Evolutionary conservation across 2,797 vertebrate species (phyloP).

Genomic region (Dendrocincla fuliginosa): DNA sequence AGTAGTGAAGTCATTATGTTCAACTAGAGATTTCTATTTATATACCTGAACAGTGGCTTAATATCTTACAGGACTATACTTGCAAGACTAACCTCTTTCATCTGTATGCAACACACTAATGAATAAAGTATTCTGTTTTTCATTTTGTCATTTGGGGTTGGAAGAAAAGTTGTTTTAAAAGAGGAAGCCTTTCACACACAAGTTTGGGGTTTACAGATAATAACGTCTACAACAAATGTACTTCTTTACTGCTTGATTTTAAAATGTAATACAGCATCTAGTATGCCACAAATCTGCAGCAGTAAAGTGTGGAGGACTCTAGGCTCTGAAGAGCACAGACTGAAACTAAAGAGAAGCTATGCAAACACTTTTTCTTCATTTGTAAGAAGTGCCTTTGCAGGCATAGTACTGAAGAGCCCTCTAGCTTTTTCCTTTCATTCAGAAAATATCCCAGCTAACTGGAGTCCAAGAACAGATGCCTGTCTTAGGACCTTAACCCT

Average conservation of each 20-base stretch:
- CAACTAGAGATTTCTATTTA: background rate
- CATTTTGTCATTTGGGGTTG: background rate
- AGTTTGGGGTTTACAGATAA: background rate
- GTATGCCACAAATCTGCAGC: background rate
- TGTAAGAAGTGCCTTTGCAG: background rate
- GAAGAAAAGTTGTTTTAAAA: slow-evolving; percentile 3
- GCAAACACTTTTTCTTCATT: background rate
- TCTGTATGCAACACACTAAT: background rate
- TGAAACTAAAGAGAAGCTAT: background rate
- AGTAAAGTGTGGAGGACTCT: background rate
- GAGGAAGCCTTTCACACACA: background rate
- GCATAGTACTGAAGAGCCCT: background rate
- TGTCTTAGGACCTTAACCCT: background rate
- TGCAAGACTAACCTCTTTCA: slow-evolving; percentile 35
- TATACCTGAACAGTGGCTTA: background rate
- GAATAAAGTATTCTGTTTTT: background rate
- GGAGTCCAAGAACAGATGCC: background rate
- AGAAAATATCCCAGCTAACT: background rate
- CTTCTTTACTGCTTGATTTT: background rate
- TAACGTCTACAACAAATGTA: background rate
- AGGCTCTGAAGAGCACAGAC: background rate
- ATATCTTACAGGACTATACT: background rate
- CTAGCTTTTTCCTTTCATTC: background rate
- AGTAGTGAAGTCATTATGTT: background rate
- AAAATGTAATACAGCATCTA: background rate